These are phyloP conservation scores for Clamator glandarius DNA, from an alignment of 2,797 vertebrate species.

Conservation along the genomic window DNA sequence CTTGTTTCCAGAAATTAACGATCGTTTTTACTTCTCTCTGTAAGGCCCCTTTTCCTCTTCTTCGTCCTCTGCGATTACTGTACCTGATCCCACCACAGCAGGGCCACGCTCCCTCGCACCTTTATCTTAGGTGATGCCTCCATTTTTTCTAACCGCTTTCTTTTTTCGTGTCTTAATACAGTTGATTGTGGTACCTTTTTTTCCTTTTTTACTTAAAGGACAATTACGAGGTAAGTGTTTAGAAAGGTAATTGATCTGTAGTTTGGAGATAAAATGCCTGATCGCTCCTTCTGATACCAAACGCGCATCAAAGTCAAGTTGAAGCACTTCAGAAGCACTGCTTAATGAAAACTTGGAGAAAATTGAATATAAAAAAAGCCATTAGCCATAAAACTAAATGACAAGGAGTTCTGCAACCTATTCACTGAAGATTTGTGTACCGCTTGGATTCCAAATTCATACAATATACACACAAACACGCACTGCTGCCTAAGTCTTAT, in stretches of 20 bases:
- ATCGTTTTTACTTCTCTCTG: not conserved
- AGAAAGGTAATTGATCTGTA: conserved; percentile 70
- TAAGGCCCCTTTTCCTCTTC: not conserved
- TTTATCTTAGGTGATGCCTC: not conserved
- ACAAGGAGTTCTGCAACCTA: conserved; percentile 28
- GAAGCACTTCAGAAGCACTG: conserved; percentile 51
- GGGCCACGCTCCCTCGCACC: not conserved
- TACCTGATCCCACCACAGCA: conserved; percentile 18
- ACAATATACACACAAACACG: not conserved
- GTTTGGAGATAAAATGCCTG: conserved; percentile 66
- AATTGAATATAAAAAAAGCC: conserved; percentile 64
- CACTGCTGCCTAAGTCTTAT: not conserved
- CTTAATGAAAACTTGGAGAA: conserved; percentile 68
- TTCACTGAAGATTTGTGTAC: conserved; percentile 31
- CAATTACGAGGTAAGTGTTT: conserved; percentile 59
- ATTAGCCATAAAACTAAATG: conserved; percentile 66
- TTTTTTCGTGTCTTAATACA: conserved; percentile 33
- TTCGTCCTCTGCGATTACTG: not conserved
- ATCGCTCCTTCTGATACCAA: conserved; percentile 62
- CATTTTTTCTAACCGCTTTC: conserved; percentile 11
- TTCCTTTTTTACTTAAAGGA: conserved; percentile 38
- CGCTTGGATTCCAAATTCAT: conserved; percentile 10
- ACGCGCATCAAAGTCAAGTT: conserved; percentile 68
- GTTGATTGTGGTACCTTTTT: not conserved
- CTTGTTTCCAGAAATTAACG: conserved; percentile 19